Base-by-base conservation (phyloP, 1,140 invertebrate species). In the Callitettix versicolor region DNA sequence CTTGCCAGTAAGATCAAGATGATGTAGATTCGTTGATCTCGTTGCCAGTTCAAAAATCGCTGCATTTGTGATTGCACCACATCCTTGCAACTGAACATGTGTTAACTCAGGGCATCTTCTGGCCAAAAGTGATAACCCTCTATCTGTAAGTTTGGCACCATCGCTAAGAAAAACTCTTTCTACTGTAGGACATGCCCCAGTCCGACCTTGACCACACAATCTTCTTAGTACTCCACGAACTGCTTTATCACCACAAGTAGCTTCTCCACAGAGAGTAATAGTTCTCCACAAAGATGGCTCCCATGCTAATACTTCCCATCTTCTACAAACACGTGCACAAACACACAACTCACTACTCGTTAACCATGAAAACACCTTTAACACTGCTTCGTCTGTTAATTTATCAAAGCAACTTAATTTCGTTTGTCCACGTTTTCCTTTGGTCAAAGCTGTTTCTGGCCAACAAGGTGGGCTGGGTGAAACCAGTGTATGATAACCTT, bases 301-400 rank as follows among this genome's bases (percentile, higher is more conserved):
- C 88, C 88, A 91, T 14, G 84, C 86, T 18, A 93, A 76, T 41
- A 81, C 74, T 67, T 89, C 86, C 74, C 91, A 91, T 21, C 86
- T 71, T 12, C 81, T 71, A 63, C 88, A 93, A 0, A 93, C 90
- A 11, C 86, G 76, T 0, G 89, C 83, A 67, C 87, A 79, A 17
- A 79, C 76, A 62, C 87, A 88, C 30, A 92, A 68, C 56, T 91
- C 85, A 53, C 81, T 81, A 42, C 85, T 87, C 59, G 81, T 75
- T n/a, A 91, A 71, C 75, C 80, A 83, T 30, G 78, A 77, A 56
- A 91, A 86, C 46, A 91, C 81, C 46, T 70, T 68, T 48, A 79
- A 63, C 22, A 80, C 66, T 11, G 78, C 64, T 18, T 76, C 75
- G 64, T 80, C 78, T 12, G 73, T 68, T 2, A 80, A 66, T 14